Percentiles rank a stretch among this genome's conserved stretches.
These are phyloP conservation scores for Cyrtodaria siliqua DNA, from an alignment of 2,888 invertebrate genomes.

Conservation along the genomic window DNA sequence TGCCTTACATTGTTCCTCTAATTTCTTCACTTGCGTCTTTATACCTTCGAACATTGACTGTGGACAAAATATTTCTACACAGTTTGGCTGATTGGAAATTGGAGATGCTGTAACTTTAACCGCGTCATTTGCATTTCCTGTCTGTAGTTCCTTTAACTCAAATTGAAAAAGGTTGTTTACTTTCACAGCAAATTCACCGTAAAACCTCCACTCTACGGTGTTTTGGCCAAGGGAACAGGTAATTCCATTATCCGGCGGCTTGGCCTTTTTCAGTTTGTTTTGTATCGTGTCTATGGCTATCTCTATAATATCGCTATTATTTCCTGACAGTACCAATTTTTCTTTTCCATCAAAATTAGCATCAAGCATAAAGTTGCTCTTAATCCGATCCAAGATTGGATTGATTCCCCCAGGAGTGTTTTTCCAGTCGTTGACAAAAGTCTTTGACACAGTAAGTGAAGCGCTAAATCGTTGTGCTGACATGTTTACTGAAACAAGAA, in stretches of 20 bases:
- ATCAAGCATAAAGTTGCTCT: constrained; percentile 1
- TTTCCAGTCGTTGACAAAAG: constrained; percentile 13
- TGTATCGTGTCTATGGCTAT: constrained; percentile 16
- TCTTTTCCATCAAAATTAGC: constrained; percentile 10
- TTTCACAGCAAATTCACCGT: constrained; percentile 17
- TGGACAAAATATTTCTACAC: too few species aligned
- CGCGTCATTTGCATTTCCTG: background rate
- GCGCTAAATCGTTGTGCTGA: too few species aligned
- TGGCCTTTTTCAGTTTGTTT: background rate
- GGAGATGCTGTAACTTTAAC: background rate
- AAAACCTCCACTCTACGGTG: constrained; percentile 14
- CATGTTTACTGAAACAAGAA: too few species aligned
- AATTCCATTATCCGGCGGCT: background rate
- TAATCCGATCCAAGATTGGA: constrained; percentile 17
- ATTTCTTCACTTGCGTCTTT: too few species aligned
- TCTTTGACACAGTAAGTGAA: background rate
- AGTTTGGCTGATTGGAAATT: too few species aligned
- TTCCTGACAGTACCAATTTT: background rate
- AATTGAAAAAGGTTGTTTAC: constrained; percentile 13
- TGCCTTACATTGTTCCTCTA: too few species aligned
- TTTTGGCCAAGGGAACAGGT: background rate
- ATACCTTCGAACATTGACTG: too few species aligned
- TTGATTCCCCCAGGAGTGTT: constrained; percentile 16
- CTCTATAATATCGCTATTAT: constrained; percentile 14
- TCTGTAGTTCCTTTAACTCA: background rate